A percentile compares a stretch with the other conserved stretches of the same genome.
These are phyloP conservation scores for Hanleya hanleyi DNA, from an alignment of 2,888 invertebrate species.

Conservation along the genomic window DNA sequence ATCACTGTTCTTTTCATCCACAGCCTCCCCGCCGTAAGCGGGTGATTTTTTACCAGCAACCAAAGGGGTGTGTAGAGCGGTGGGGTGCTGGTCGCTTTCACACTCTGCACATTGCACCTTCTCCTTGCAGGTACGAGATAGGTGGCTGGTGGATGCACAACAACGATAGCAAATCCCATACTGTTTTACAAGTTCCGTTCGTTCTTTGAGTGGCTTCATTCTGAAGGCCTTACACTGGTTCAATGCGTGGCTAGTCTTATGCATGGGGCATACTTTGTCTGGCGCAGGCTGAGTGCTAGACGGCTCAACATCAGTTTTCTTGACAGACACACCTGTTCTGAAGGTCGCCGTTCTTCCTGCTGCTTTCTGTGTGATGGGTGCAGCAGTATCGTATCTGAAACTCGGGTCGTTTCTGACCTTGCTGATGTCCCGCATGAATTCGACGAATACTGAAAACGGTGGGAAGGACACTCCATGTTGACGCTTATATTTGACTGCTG, in stretches of 20 bases:
- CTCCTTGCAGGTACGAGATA: not conserved
- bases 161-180: slow-evolving; percentile 32
- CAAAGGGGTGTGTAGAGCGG: not conserved
- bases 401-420: slow-evolving; percentile 34
- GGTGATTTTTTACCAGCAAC: not conserved
- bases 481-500: too few relatives aligned
- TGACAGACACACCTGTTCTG: not conserved
- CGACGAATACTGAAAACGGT: slow-evolving; percentile 35
- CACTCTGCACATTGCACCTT: not conserved
- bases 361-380: not conserved
- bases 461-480: slow-evolving; percentile 13
- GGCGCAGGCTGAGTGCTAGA: not conserved
- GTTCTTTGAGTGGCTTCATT: slow-evolving; percentile 19
- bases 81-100: slow-evolving; percentile 1
- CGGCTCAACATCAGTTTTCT: not conserved
- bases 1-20: too few relatives aligned
- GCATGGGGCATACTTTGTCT: slow-evolving; percentile 18
- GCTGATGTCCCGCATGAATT: slow-evolving; percentile 32
- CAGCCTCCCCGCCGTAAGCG: not conserved
- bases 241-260: slow-evolving; percentile 20
- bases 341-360: not conserved
- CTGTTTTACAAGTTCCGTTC: slow-evolving; percentile 21
- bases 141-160: slow-evolving; percentile 9
- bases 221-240: slow-evolving; percentile 23
- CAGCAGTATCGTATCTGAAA: slow-evolving; percentile 15